Base-by-base conservation (phyloP, 2,113 vertebrate genomes). In the Carassius gibelio region DNA sequence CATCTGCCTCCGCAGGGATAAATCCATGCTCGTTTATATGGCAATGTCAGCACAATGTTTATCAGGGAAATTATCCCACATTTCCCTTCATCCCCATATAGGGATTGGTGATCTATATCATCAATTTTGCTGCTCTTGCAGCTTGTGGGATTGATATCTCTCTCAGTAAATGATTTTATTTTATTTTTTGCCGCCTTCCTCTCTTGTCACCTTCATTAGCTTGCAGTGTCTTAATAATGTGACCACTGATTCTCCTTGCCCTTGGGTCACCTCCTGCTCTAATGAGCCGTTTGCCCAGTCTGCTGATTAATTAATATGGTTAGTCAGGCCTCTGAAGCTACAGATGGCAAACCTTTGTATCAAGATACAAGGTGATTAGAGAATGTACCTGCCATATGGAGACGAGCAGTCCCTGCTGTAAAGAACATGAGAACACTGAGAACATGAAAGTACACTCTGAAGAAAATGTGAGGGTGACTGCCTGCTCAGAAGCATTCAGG, bases 21-120 rank as follows among this genome's bases (percentile, higher is more conserved):
- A 79, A 79, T 79, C 55, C 55, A n/a, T 2, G 1, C 88, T 88
- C 74, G 8, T 91, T 89, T 90, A 90, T 92, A 87, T 87, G 91
- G 80, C 83, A 92, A 94, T 94, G 95, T 94, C 96, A 94, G 94
- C 92, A 84, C 90, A 89, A 50, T 85, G 88, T 89, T 90, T 91
- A 89, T 89, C 85, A 88, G 84, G 87, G 90, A 90, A 91, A 91
- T 91, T 83, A 94, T 93, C 93, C 89, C 64, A 52, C 91, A 89
- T 88, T 89, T 85, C 79, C 88, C 90, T 91, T 36, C 87, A 90
- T 89, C 90, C 85, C 87, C 86, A 88, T 90, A 87, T 88, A 89
- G 79, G 85, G 88, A 87, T 91, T 92, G 91, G 94, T 94, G 94
- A 95, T 95, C 94, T 93, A 94, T 94, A 93, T 93, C 91, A 93